These are phyloP conservation scores for Apis cerana DNA, from an alignment of 1,140 invertebrate genomes.

Conservation along the genomic window DNA sequence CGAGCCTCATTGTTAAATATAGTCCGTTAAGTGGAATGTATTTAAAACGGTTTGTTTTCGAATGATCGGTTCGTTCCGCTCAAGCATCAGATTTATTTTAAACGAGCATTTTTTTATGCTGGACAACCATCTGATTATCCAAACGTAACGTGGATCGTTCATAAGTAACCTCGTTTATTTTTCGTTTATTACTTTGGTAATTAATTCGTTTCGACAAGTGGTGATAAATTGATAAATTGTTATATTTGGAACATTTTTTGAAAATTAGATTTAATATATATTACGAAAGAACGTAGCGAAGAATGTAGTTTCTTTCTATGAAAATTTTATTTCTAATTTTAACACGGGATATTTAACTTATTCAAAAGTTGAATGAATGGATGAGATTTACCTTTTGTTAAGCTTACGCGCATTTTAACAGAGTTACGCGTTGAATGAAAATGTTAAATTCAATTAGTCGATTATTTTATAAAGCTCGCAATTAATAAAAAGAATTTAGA, in stretches of 20 bases:
- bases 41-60: constrained; percentile 11
- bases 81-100: not conserved
- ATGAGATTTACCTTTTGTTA: too few species aligned
- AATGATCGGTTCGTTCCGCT: not conserved
- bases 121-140: not conserved
- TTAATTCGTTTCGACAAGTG: not conserved
- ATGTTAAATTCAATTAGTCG: too few species aligned
- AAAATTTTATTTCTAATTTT: too few species aligned
- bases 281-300: too few species aligned
- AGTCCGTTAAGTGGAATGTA: constrained; percentile 18
- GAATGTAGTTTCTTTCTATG: too few species aligned
- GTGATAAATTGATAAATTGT: not conserved
- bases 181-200: not conserved
- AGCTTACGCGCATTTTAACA: too few species aligned
- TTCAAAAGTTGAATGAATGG: too few species aligned
- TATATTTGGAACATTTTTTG: not conserved
- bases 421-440: too few species aligned
- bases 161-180: not conserved
- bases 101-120: not conserved
- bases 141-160: not conserved
- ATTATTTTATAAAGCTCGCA: too few species aligned
- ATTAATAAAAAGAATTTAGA: too few species aligned
- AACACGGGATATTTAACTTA: too few species aligned
- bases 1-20: constrained; percentile 24
- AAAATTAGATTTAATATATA: too few species aligned